Percentiles rank a stretch among this genome's conserved stretches.
Conservation (phyloP, 2,113 vertebrate genomes). For the Antechinus stuartii region DNA sequence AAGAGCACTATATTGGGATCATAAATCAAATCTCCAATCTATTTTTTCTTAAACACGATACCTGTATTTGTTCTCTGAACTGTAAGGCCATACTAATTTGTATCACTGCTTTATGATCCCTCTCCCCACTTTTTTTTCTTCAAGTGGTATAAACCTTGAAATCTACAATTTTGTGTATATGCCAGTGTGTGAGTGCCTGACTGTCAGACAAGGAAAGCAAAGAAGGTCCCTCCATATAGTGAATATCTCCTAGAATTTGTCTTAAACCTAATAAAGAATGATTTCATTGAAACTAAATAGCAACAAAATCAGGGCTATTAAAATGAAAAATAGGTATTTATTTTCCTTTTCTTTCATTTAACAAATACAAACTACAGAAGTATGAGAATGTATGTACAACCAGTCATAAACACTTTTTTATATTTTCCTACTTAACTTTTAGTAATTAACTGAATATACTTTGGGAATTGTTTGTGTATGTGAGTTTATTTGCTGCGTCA, state of each 20-base stretch:
- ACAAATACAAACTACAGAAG: neutral
- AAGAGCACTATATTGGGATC: neutral
- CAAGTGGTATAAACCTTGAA: neutral
- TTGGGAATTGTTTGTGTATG: neutral
- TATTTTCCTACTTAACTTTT: neutral
- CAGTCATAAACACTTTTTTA: neutral
- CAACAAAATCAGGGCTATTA: neutral
- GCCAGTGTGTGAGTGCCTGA: neutral
- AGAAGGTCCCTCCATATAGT: neutral
- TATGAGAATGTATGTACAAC: neutral
- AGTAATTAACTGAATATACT: neutral
- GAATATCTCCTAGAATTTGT: neutral
- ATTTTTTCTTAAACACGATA: neutral
- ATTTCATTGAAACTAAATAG: neutral
- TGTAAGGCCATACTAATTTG: neutral
- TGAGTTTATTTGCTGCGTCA: neutral
- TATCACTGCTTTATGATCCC: neutral
- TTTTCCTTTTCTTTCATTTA: neutral
- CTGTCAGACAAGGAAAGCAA: neutral
- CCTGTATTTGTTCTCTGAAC: neutral
- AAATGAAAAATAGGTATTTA: neutral
- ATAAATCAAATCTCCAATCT: neutral
- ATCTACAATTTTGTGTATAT: slow-evolving; percentile 1
- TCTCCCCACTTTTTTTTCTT: neutral
- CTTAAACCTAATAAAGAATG: neutral